Conservation (phyloP, 2,797 vertebrate species). For the Sebastes kiyomatsui region DNA sequence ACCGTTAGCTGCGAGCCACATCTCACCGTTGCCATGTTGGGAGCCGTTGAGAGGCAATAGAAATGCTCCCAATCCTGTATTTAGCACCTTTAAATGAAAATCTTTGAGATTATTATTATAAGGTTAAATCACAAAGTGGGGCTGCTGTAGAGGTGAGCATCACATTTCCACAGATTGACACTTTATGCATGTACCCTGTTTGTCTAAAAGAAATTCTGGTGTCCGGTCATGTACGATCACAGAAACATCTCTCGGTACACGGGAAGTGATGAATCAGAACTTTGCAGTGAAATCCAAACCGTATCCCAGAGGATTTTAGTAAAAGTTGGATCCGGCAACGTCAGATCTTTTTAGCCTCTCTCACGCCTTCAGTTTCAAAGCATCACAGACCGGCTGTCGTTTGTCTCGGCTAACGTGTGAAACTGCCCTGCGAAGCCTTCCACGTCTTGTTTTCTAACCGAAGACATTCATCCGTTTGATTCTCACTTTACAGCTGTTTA, state of each 20-base stretch:
- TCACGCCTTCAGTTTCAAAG: slow-evolving; percentile 1
- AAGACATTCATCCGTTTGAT: background rate
- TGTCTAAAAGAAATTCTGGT: background rate
- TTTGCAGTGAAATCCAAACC: background rate
- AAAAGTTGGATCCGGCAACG: background rate
- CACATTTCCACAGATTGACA: background rate
- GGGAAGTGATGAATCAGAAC: background rate
- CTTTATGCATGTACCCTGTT: background rate
- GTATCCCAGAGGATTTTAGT: slow-evolving; percentile 1
- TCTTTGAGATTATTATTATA: background rate
- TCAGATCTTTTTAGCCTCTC: background rate
- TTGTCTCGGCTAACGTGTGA: background rate
- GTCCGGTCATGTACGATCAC: background rate
- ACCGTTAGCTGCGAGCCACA: too few relatives aligned
- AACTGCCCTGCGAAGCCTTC: background rate
- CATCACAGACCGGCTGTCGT: background rate
- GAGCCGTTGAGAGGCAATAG: too few relatives aligned
- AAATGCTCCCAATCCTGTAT: too few relatives aligned
- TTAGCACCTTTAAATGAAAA: too few relatives aligned
- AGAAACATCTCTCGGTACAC: background rate
- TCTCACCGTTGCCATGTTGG: too few relatives aligned
- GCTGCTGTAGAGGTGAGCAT: background rate
- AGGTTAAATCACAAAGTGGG: background rate
- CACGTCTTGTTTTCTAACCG: background rate
- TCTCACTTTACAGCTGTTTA: slow-evolving; percentile 42